Evolutionary conservation across 2,113 vertebrate species (phyloP), one percentile per base, ranked within the genome.

Genomic region (Pachycephala philippinensis): DNA sequence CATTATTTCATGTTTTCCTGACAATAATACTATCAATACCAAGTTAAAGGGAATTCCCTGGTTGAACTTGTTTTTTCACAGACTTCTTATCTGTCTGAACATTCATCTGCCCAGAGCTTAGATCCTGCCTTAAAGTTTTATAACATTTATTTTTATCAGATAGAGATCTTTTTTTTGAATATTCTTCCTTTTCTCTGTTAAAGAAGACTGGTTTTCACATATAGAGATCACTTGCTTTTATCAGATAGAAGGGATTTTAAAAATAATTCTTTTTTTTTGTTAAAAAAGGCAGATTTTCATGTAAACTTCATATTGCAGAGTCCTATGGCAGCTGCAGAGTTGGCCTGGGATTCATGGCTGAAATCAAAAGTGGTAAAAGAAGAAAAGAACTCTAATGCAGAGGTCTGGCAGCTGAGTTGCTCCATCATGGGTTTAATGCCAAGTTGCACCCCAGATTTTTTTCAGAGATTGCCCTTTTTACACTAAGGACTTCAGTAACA

Each of bases 41-140:
- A 83, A 95, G 85, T 74, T 87, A 94, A 95, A 95, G 85, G 47
- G 68, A 95, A 96, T 96, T 96, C 95, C 96, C 90, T 70, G 6
- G 75, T 39, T 91, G 90, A 83, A 69, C 59, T 91, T 77, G 45
- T 83, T 70, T 80, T 80, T 83, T 91, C 87, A 83, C 50, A 83
- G 66, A 23, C 59, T 72, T 94, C 86, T 95, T 93, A 95, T 93
- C 93, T 77, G 37, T 74, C 85, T 90, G 88, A 94, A 59, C 91
- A 96, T 82, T 94, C 87, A 27, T 91, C 91, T 88, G 42, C 71
- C 28, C 76, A 60, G 50, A 93, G 90, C 66, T 94, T 79, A 93
- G 71, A 88, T 93, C 33, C 59, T 93, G 35, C 59, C 79, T 81
- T 66, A 27, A 94, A 77, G 66, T 91, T 94, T 83, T 59, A 74